phyloP scores from a whole-genome alignment of 1,140 invertebrate species.

The Aphaenogaster ashmeadi region DNA sequence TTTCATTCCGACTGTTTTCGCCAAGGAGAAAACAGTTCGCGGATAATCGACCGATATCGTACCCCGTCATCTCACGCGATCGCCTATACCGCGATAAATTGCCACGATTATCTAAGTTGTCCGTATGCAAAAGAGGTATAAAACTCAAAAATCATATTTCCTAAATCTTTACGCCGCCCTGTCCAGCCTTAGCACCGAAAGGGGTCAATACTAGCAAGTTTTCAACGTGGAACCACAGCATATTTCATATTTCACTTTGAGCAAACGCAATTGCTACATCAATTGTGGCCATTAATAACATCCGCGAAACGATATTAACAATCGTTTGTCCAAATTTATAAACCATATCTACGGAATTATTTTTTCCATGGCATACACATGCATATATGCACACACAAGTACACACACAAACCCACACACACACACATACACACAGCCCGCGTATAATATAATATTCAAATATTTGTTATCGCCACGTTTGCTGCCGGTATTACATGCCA shows the following conservation, averaged over 20 bases:
- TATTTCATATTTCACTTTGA: not conserved
- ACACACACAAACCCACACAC: not conserved
- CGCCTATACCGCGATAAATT: slow-evolving; percentile 36
- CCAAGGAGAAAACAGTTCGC: slow-evolving; percentile 32
- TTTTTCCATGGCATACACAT: not conserved
- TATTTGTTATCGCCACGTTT: slow-evolving; percentile 47
- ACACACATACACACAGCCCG: not conserved
- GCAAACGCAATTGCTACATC: slow-evolving; percentile 14
- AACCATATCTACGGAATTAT: slow-evolving; percentile 31
- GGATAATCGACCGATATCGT: slow-evolving; percentile 60
- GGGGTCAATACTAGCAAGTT: not conserved
- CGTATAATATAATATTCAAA: slow-evolving; percentile 45
- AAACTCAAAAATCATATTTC: slow-evolving; percentile 22
- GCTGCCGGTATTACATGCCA: slow-evolving; percentile 39
- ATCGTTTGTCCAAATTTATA: slow-evolving; percentile 36
- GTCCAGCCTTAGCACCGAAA: not conserved
- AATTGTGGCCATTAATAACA: slow-evolving; percentile 36
- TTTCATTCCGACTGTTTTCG: slow-evolving; percentile 56
- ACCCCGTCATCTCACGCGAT: slow-evolving; percentile 54
- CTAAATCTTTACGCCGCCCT: not conserved
- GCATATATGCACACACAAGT: not conserved
- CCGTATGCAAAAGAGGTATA: slow-evolving; percentile 2
- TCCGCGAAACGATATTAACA: slow-evolving; percentile 32
- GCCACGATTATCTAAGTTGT: slow-evolving; percentile 33
- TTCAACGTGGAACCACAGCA: not conserved